A percentile compares a stretch with the other conserved stretches of the same genome.
Conservation (phyloP, 2,888 invertebrate species). For the Glaucopsyche alexis region DNA sequence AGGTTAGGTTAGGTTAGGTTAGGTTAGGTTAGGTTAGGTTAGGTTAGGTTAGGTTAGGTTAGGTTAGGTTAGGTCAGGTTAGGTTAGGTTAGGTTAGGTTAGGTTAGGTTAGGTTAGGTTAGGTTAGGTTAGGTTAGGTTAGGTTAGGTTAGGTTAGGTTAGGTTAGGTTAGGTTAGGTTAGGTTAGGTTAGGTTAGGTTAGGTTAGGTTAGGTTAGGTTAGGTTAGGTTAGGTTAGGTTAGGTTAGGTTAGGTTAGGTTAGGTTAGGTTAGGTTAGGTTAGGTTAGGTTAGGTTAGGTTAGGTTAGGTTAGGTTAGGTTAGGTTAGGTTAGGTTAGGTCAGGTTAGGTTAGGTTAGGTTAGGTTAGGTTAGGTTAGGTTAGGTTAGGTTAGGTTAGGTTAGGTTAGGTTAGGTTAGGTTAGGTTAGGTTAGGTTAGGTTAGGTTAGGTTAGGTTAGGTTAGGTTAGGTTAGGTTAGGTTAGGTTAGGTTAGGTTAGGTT, state of each 20-base stretch:
- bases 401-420: no score
- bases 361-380: no score
- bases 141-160: conserved; percentile 31
- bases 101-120: conserved; percentile 23
- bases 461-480: no score
- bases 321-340: conserved; percentile 33
- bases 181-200: conserved; percentile 33
- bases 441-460: no score
- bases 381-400: no score
- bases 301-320: conserved; percentile 32
- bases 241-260: conserved; percentile 30
- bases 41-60: conserved; percentile 23
- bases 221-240: conserved; percentile 36
- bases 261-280: conserved; percentile 32
- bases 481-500: no score
- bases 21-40: conserved; percentile 30
- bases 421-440: no score
- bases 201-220: conserved; percentile 33
- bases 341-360: conserved; percentile 33
- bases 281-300: conserved; percentile 28
- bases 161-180: conserved; percentile 32
- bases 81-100: no score
- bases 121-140: conserved; percentile 31
- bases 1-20: conserved; percentile 30
- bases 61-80: background rate